Conservation (phyloP, 1,140 invertebrate species). For the Lutraria rhynchaena region DNA sequence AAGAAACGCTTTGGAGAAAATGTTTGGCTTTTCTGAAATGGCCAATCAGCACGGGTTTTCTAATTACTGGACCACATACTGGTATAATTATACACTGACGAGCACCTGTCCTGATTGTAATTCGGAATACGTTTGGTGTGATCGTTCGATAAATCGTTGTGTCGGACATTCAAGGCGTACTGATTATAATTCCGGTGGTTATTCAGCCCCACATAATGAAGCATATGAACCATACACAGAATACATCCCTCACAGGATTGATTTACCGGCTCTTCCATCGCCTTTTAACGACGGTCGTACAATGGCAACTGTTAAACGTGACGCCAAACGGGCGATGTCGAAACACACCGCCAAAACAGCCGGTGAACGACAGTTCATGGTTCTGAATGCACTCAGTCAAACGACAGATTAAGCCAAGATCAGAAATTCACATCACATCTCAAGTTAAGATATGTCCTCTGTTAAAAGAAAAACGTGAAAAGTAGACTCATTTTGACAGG, state of each 20-base stretch:
- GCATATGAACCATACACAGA: conserved; percentile 22
- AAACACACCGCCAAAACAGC: background rate
- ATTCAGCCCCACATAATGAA: background rate
- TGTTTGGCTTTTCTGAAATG: conserved; percentile 19
- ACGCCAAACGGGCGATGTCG: background rate
- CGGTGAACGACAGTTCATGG: background rate
- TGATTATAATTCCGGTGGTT: conserved; percentile 35
- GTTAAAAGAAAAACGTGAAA: too few species aligned
- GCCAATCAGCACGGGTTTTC: conserved; percentile 4
- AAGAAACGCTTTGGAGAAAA: background rate
- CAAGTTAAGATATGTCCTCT: too few species aligned
- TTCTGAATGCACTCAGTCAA: conserved; percentile 1
- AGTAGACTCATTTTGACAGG: too few species aligned
- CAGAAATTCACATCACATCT: too few species aligned
- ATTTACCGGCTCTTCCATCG: conserved; percentile 1
- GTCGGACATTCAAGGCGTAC: conserved; percentile 28
- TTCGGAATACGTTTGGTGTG: conserved; percentile 38
- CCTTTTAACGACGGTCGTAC: conserved; percentile 51
- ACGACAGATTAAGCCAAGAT: background rate
- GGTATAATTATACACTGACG: conserved; percentile 38
- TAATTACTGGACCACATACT: conserved; percentile 29
- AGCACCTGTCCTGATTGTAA: conserved; percentile 28
- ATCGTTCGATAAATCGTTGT: background rate
- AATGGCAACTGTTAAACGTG: conserved; percentile 14
- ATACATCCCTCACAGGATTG: conserved; percentile 31